Conservation (phyloP, 1,140 invertebrate genomes). For the Camponotus vicinus region DNA sequence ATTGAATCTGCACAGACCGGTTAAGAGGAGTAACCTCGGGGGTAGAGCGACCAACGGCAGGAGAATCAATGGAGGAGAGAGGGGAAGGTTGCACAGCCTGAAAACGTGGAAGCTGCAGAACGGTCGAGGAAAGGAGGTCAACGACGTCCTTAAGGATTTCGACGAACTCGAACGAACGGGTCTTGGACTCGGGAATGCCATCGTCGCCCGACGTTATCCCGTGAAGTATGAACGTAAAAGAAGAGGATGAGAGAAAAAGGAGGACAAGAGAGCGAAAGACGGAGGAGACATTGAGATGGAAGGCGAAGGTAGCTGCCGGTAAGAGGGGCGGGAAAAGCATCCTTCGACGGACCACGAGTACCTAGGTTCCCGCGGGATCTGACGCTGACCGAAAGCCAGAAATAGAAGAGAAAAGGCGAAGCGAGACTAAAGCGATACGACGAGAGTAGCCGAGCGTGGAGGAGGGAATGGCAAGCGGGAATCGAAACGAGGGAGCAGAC, state of each 20-base stretch:
- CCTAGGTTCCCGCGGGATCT: slow-evolving; percentile 74
- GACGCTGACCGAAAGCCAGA: slow-evolving; percentile 71
- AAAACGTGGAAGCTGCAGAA: slow-evolving; percentile 70
- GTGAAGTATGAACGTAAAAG: slow-evolving; percentile 65
- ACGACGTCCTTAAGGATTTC: slow-evolving; percentile 83
- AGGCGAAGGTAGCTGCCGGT: slow-evolving; percentile 8
- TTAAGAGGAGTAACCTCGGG: slow-evolving; percentile 70
- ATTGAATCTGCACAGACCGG: slow-evolving; percentile 79
- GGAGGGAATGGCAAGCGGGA: slow-evolving; percentile 37
- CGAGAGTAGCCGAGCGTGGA: slow-evolving; percentile 33
- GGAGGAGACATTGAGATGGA: slow-evolving; percentile 60
- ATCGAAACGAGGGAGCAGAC: slow-evolving; percentile 52
- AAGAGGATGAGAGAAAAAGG: background rate
- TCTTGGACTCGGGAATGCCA: slow-evolving; percentile 73
- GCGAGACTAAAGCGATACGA: slow-evolving; percentile 72
- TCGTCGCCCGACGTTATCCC: slow-evolving; percentile 78
- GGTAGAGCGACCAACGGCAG: slow-evolving; percentile 33
- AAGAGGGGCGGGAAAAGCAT: slow-evolving; percentile 48
- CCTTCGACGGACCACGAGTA: slow-evolving; percentile 69
- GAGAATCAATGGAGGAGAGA: background rate
- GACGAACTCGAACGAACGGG: slow-evolving; percentile 80
- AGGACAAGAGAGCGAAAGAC: slow-evolving; percentile 45
- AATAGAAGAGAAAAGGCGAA: slow-evolving; percentile 70
- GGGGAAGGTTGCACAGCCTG: slow-evolving; percentile 23
- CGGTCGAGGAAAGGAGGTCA: slow-evolving; percentile 80